Base-by-base conservation (phyloP, 2,797 vertebrate species). In the Rhinichthys osculus region DNA sequence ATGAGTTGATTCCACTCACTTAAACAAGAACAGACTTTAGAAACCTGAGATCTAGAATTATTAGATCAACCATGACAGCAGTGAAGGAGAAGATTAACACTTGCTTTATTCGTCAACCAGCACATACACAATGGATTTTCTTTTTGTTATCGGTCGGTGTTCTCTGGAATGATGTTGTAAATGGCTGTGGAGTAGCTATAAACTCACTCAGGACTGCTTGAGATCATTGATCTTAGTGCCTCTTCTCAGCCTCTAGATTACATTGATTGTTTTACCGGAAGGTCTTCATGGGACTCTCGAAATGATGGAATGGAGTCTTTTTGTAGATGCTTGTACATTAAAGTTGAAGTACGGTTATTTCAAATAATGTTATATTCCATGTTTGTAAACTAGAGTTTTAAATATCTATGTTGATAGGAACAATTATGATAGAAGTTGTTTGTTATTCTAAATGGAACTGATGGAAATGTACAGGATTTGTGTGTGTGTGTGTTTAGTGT, bases 171-270 rank as follows among this genome's bases (percentile, higher is more conserved):
- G 23, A 62, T 79, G 64, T 52, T 52, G 71, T 78, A 78, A 78
- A 70, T 59, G 38, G 77, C 44, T 78, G 57, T 87, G 30, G 47
- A 69, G 71, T 76, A 87, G 71, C 83, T 57, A 35, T 85, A 54
- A 71, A 77, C 83, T 85, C 27, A 71, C 89, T 90, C 89, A 88
- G 89, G 89, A 78, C 71, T 71, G 40, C 52, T 78, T 52, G 27
- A 87, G 64, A 81, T 17, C 30, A 69, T 66, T 21, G 72, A 69
- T 77, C 50, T 73, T 82, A 70, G 86, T 87, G 83, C 87, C 85
- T 82, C 85, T 85, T 84, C 4, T 74, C 59, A 16, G 21, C 54
- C 17, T 86, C 47, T 80, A 85, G 74, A 71, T 85, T 42, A 54
- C 23, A 59, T 70, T 59, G 50, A 59, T 70, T 78, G 64, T 57